phyloP scores from a whole-genome alignment of 2,888 invertebrate species.

The Platyscelio sp. region DNA sequence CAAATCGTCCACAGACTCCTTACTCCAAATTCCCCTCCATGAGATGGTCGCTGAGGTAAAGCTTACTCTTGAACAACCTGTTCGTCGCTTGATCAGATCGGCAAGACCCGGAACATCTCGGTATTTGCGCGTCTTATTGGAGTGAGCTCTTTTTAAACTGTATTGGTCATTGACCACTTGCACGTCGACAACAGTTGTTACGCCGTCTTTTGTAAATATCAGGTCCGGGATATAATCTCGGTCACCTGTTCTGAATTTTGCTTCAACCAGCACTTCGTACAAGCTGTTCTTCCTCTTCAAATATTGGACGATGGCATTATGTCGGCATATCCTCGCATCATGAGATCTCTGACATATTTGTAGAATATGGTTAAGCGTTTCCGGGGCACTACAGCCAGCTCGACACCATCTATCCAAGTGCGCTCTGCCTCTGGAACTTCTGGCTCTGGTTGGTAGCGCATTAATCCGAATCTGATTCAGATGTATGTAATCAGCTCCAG shows the following conservation, averaged over 20 bases:
- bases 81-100: too few relatives aligned
- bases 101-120: too few relatives aligned
- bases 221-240: constrained; percentile 61
- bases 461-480: constrained; percentile 77
- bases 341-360: constrained; percentile 80
- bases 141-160: too few relatives aligned
- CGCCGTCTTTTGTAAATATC: neutral
- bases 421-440: constrained; percentile 75
- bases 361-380: constrained; percentile 79
- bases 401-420: constrained; percentile 56
- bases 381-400: constrained; percentile 76
- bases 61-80: too few relatives aligned
- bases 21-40: too few relatives aligned
- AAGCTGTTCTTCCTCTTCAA: too few relatives aligned
- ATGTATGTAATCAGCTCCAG: constrained; percentile 79
- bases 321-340: constrained; percentile 77
- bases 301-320: constrained; percentile 70
- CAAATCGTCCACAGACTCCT: too few relatives aligned
- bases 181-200: constrained; percentile 1
- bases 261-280: too few relatives aligned
- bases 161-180: too few relatives aligned
- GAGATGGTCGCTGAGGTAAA: too few relatives aligned
- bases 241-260: constrained; percentile 61
- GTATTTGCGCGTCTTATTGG: too few relatives aligned
- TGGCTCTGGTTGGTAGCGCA: constrained; percentile 76